Evolutionary conservation across 2,113 vertebrate genomes (phyloP).

Genomic region (Cyprinodon tularosa): DNA sequence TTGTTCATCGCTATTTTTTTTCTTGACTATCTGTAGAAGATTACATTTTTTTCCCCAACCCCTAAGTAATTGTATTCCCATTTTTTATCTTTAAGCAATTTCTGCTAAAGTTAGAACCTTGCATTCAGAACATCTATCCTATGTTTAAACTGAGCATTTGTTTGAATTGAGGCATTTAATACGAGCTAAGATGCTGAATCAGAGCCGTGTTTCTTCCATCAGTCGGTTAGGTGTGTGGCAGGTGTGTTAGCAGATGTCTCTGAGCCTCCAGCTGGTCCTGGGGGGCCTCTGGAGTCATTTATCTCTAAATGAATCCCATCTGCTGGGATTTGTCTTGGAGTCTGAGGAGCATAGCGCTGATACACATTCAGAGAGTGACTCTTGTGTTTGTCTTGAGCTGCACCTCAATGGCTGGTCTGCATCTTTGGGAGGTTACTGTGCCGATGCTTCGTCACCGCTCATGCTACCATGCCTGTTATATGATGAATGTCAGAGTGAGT

Average conservation of each 20-base stretch:
- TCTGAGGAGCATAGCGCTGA: constrained; percentile 31
- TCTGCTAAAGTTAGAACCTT: not conserved
- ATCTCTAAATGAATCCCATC: constrained; percentile 78
- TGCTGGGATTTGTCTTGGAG: constrained; percentile 52
- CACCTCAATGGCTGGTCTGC: constrained; percentile 6
- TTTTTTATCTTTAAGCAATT: not conserved
- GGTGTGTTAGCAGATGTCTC: constrained; percentile 71
- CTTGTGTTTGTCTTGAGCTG: constrained; percentile 41
- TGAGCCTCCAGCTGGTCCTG: constrained; percentile 44
- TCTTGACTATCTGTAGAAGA: no score
- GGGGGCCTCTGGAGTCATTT: constrained; percentile 65
- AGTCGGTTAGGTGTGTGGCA: constrained; percentile 68
- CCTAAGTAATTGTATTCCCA: not conserved
- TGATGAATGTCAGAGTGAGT: constrained; percentile 18
- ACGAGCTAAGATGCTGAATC: constrained; percentile 24
- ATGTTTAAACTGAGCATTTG: no score
- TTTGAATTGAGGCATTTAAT: not conserved
- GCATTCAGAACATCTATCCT: not conserved
- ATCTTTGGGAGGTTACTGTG: constrained; percentile 6
- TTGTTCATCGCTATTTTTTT: not conserved
- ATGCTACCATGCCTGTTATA: not conserved
- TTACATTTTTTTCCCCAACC: not conserved
- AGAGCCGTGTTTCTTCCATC: constrained; percentile 16
- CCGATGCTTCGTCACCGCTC: not conserved
- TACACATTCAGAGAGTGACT: constrained; percentile 17